These are phyloP conservation scores for Oligia latruncula DNA, from an alignment of 2,888 invertebrate genomes.

Conservation along the genomic window DNA sequence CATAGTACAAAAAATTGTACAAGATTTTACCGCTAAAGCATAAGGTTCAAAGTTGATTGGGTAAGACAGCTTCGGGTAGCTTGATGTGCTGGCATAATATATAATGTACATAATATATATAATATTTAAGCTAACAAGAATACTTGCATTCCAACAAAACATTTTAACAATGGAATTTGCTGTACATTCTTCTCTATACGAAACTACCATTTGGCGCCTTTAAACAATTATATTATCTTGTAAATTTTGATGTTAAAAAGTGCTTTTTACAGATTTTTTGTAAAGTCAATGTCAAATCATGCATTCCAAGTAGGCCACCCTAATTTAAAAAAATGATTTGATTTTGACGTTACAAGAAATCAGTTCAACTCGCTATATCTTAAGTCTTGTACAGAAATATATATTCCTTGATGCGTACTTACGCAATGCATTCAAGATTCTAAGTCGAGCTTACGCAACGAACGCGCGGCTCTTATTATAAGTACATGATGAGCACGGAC, in stretches of 20 bases:
- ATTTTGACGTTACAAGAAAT: neutral
- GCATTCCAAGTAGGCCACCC: too few relatives aligned
- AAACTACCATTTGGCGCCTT: neutral
- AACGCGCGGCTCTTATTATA: constrained; percentile 26
- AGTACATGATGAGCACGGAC: constrained; percentile 31
- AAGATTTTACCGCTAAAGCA: too few relatives aligned
- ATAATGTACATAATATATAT: neutral
- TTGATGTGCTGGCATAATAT: too few relatives aligned
- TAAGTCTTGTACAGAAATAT: constrained; percentile 21
- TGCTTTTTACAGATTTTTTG: neutral
- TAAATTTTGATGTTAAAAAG: neutral
- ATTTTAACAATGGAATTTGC: neutral
- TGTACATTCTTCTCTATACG: neutral
- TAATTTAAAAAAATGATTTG: neutral
- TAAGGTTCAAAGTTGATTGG: too few relatives aligned
- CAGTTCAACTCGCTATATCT: constrained; percentile 5
- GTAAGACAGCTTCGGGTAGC: too few relatives aligned
- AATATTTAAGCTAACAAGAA: neutral
- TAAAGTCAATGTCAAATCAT: too few relatives aligned
- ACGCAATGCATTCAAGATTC: constrained; percentile 67
- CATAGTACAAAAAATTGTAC: too few relatives aligned
- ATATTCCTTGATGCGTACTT: constrained; percentile 58
- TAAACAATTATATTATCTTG: neutral
- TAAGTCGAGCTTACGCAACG: constrained; percentile 66
- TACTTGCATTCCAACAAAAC: neutral